Conservation (phyloP, 35 echinoderm and acorn worm genomes). For the Stichopus chloronotus region DNA sequence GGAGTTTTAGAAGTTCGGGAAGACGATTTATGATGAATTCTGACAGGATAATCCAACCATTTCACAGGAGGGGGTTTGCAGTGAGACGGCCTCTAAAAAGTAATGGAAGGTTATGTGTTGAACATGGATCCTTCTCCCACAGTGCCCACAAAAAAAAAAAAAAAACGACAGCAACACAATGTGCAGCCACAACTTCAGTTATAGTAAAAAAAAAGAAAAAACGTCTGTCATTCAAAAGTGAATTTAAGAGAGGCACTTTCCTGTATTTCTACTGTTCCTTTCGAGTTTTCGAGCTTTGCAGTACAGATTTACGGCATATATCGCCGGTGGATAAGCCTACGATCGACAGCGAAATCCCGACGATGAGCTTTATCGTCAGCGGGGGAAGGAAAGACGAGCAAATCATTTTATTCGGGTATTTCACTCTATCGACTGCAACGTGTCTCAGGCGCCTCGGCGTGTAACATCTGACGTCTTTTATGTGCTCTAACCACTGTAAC, state of each 20-base stretch:
- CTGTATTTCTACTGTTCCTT: slow-evolving; percentile 66
- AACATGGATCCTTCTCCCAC: too few species aligned
- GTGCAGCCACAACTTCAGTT: too few species aligned
- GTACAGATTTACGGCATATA: slow-evolving; percentile 77
- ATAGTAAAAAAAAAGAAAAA: too few species aligned
- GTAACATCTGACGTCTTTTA: slow-evolving; percentile 20
- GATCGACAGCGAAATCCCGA: slow-evolving; percentile 77
- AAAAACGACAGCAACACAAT: too few species aligned
- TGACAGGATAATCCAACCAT: too few species aligned
- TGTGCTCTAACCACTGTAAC: background rate
- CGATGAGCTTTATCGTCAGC: slow-evolving; percentile 79
- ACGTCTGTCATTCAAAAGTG: too few species aligned
- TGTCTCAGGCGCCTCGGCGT: slow-evolving; percentile 30
- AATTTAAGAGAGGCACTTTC: slow-evolving; percentile 67
- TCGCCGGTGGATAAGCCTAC: slow-evolving; percentile 68
- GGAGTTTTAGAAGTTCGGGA: too few species aligned
- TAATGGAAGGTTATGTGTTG: too few species aligned
- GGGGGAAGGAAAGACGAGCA: slow-evolving; percentile 75
- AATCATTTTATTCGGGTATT: slow-evolving; percentile 63
- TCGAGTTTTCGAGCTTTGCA: slow-evolving; percentile 87
- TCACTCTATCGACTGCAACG: background rate
- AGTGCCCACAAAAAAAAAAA: too few species aligned
- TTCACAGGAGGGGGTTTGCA: too few species aligned
- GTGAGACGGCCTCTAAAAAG: too few species aligned
- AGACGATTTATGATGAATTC: too few species aligned